Conservation (phyloP, 2,797 vertebrate species). For the Myotis pilosus region DNA sequence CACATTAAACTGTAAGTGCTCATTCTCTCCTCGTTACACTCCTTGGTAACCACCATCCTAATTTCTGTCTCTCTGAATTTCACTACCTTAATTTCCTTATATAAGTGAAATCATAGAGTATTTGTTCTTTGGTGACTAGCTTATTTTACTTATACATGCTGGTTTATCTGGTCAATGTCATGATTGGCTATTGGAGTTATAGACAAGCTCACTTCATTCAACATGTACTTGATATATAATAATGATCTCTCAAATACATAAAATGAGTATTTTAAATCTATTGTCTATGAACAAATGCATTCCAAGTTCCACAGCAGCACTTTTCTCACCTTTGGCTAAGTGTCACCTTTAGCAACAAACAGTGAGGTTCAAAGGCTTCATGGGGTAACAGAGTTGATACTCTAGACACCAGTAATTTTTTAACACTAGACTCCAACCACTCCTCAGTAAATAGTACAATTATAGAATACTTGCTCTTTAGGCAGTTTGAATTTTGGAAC, state of each 20-base stretch:
- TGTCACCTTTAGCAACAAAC: neutral
- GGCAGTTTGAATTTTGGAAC: neutral
- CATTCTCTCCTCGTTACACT: neutral
- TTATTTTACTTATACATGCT: neutral
- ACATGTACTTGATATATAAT: neutral
- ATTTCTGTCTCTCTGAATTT: neutral
- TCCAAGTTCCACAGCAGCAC: neutral
- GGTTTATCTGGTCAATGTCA: neutral
- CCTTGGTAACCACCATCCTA: neutral
- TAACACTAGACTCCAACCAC: neutral
- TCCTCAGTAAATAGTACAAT: neutral
- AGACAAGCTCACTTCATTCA: neutral
- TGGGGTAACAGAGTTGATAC: neutral
- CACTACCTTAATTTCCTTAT: neutral
- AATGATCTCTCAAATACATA: neutral
- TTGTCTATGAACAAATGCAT: neutral
- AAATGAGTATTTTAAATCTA: neutral
- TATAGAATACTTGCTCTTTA: neutral
- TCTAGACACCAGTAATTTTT: neutral
- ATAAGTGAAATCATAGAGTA: neutral
- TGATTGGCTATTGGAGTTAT: neutral
- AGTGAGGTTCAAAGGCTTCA: neutral
- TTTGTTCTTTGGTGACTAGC: neutral
- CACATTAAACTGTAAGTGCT: neutral
- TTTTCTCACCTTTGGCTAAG: neutral